Conservation (phyloP, 1,140 invertebrate species). For the Dreissena rostriformis region DNA sequence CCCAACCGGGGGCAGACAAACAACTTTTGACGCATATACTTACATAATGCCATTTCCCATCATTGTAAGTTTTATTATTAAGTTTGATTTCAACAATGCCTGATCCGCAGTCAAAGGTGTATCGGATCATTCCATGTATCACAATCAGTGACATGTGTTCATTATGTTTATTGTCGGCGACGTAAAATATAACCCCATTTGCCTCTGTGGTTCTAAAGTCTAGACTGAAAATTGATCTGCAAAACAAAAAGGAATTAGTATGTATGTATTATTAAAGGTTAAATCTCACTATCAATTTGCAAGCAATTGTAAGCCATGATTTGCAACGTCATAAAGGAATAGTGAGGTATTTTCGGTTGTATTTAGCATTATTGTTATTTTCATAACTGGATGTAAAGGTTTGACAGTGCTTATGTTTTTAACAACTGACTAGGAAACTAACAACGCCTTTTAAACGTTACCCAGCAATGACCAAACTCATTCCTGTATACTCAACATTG, state of each 20-base stretch:
- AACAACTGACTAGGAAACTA: no score
- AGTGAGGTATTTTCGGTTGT: no score
- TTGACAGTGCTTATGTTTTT: no score
- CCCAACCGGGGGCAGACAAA: no score
- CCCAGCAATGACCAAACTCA: no score
- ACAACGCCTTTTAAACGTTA: no score
- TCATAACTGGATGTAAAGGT: no score
- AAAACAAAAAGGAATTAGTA: not conserved
- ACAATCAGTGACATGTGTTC: conserved; percentile 93
- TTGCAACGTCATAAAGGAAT: not conserved
- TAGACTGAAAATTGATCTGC: conserved; percentile 87
- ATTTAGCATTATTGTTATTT: no score
- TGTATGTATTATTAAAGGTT: no score
- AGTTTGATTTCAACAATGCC: conserved; percentile 85
- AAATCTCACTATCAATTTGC: not conserved
- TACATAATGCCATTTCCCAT: conserved; percentile 92
- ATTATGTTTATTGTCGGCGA: conserved; percentile 84
- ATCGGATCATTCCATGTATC: conserved; percentile 88
- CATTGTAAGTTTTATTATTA: conserved; percentile 86
- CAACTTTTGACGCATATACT: not conserved
- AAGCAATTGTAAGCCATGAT: not conserved
- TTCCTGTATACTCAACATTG: no score
- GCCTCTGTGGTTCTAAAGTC: conserved; percentile 90
- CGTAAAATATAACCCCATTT: conserved; percentile 94
- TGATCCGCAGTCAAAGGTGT: conserved; percentile 88